These are phyloP conservation scores for Fabriciana adippe DNA, from an alignment of 2,888 invertebrate species.

Conservation along the genomic window DNA sequence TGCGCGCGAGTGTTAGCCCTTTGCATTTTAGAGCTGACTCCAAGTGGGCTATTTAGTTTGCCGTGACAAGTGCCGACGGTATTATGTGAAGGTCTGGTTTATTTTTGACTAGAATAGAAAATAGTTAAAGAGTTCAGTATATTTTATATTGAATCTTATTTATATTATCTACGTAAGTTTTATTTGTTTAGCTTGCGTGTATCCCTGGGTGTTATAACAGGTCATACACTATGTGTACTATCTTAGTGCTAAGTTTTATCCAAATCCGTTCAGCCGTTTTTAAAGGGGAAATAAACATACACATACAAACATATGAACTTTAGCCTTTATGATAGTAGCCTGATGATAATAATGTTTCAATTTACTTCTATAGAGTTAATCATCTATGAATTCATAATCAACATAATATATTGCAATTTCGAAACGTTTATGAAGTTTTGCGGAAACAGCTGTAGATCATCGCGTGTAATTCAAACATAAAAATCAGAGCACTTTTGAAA, in stretches of 20 bases:
- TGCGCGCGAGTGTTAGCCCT: conserved; percentile 56
- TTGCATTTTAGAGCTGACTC: conserved; percentile 49
- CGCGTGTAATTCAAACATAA: conserved; percentile 43
- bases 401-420: conserved; percentile 9
- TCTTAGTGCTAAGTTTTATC: too few species aligned
- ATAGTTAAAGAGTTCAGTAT: background rate
- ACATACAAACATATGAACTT: too few species aligned
- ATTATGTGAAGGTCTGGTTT: conserved; percentile 36
- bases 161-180: background rate
- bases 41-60: conserved; percentile 51
- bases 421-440: conserved; percentile 40
- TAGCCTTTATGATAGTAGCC: too few species aligned
- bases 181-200: background rate
- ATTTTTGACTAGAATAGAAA: conserved; percentile 20
- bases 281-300: too few species aligned
- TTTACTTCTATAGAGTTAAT: background rate
- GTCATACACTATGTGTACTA: too few species aligned
- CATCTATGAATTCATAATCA: background rate
- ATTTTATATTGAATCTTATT: background rate
- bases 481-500: conserved; percentile 30
- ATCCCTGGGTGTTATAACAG: background rate
- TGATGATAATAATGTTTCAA: conserved; percentile 1
- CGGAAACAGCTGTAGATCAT: conserved; percentile 45
- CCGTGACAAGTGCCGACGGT: conserved; percentile 51
- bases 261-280: too few species aligned